Percentiles rank a stretch among this genome's conserved stretches.
These are phyloP conservation scores for Ormyrus thymus DNA, from an alignment of 2,888 invertebrate species.

Conservation along the genomic window DNA sequence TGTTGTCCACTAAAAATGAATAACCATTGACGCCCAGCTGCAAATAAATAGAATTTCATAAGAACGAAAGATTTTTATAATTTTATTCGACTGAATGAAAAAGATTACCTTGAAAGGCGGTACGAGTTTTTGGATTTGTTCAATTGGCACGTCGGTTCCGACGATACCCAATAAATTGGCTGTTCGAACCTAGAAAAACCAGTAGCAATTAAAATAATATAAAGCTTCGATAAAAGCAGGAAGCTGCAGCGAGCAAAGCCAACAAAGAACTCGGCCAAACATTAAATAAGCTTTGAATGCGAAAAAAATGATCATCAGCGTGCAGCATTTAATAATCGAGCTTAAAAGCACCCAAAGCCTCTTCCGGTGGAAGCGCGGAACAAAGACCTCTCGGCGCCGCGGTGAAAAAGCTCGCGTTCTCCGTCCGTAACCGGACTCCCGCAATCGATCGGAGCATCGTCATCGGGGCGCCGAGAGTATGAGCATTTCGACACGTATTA, in stretches of 20 bases:
- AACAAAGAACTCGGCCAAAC: too few species aligned
- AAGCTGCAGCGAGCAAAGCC: too few species aligned
- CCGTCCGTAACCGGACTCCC: too few species aligned
- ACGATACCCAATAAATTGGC: conserved; percentile 97
- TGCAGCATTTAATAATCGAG: too few species aligned
- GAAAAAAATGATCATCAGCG: background rate
- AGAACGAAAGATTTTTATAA: too few species aligned
- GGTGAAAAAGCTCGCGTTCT: too few species aligned
- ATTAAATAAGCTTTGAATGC: too few species aligned
- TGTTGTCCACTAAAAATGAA: conserved; percentile 97
- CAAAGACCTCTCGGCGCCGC: too few species aligned
- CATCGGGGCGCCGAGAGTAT: too few species aligned
- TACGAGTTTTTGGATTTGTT: conserved; percentile 95
- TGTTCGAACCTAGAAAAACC: conserved; percentile 81
- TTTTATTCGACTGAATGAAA: background rate
- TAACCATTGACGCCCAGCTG: conserved; percentile 97
- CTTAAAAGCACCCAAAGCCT: too few species aligned
- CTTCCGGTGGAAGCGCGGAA: too few species aligned
- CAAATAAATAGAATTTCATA: conserved; percentile 58
- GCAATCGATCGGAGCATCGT: background rate
- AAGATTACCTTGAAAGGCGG: conserved; percentile 90
- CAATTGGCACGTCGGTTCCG: conserved; percentile 96
- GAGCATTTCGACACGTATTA: too few species aligned
- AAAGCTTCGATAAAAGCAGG: conserved; percentile 29
- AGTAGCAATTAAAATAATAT: conserved; percentile 62